Evolutionary conservation across 2,888 invertebrate genomes (phyloP).

Genomic region (Agrochola litura): DNA sequence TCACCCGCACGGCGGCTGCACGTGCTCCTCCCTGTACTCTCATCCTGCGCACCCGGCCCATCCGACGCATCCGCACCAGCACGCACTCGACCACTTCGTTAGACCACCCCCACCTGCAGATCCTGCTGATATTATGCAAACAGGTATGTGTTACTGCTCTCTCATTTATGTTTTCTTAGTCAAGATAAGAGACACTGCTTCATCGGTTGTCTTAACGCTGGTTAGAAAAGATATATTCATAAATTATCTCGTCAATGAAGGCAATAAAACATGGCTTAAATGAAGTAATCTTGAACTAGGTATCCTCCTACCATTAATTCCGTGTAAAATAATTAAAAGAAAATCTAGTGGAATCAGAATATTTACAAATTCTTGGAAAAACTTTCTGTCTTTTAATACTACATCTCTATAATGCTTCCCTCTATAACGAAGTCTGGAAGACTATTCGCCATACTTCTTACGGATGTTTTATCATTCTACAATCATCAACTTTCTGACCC

Average conservation of each 20-base stretch:
- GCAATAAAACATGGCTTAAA: not conserved
- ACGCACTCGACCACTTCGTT: conserved; percentile 89
- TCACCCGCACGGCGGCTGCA: conserved; percentile 94
- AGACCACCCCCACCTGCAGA: conserved; percentile 88
- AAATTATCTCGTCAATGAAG: not conserved
- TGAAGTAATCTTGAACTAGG: not conserved
- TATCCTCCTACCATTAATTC: not conserved
- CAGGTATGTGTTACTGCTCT: conserved; percentile 75
- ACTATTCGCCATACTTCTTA: not conserved
- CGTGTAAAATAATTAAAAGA: not conserved
- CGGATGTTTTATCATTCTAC: not conserved
- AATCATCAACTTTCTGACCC: not conserved
- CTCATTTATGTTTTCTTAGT: not conserved
- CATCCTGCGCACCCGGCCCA: conserved; percentile 88
- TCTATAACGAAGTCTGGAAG: not conserved
- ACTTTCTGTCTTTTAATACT: not conserved
- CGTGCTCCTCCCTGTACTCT: conserved; percentile 91
- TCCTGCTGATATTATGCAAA: conserved; percentile 88
- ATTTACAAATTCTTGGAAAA: not conserved
- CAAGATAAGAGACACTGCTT: not conserved
- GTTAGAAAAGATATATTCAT: not conserved
- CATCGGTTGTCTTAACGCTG: not conserved
- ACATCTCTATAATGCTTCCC: not conserved
- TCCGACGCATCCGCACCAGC: conserved; percentile 89
- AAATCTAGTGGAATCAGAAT: not conserved